Evolutionary conservation across 2,797 vertebrate genomes (phyloP).

Genomic region (Lacerta agilis): DNA sequence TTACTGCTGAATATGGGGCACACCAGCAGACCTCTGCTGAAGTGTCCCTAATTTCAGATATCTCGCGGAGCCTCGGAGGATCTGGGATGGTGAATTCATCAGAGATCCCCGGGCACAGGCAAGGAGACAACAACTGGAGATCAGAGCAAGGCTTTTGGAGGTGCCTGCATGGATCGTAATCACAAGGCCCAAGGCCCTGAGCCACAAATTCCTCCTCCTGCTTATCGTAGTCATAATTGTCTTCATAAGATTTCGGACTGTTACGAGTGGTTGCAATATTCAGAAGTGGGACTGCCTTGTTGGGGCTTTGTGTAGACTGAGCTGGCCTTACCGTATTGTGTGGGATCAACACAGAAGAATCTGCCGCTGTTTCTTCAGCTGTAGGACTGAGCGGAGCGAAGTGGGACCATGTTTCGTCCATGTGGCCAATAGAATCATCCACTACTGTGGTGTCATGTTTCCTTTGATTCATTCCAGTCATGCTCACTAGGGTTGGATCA

Average conservation of each 20-base stretch:
- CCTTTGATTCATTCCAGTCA: neutral
- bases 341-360: neutral
- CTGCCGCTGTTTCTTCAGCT: neutral
- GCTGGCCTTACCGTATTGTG: accelerated
- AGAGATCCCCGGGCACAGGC: slow-evolving; percentile 75
- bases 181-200: slow-evolving; percentile 51
- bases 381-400: neutral
- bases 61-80: slow-evolving; percentile 67
- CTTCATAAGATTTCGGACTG: slow-evolving; percentile 14
- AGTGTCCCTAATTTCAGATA: slow-evolving; percentile 76
- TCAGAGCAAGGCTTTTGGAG: slow-evolving; percentile 79
- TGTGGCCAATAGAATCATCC: accelerated
- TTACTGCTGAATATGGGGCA: slow-evolving; percentile 78
- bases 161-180: slow-evolving; percentile 81
- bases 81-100: slow-evolving; percentile 72
- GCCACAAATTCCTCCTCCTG: accelerated
- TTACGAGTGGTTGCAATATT: neutral
- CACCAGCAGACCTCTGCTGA: slow-evolving; percentile 81
- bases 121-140: slow-evolving; percentile 69
- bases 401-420: neutral
- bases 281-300: accelerated
- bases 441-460: slow-evolving; percentile 27
- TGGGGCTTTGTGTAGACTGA: neutral
- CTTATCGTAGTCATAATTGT: slow-evolving; percentile 58
- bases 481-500: neutral